phyloP scores from a whole-genome alignment of 2,888 invertebrate genomes.

The Seladonia tumulorum region DNA sequence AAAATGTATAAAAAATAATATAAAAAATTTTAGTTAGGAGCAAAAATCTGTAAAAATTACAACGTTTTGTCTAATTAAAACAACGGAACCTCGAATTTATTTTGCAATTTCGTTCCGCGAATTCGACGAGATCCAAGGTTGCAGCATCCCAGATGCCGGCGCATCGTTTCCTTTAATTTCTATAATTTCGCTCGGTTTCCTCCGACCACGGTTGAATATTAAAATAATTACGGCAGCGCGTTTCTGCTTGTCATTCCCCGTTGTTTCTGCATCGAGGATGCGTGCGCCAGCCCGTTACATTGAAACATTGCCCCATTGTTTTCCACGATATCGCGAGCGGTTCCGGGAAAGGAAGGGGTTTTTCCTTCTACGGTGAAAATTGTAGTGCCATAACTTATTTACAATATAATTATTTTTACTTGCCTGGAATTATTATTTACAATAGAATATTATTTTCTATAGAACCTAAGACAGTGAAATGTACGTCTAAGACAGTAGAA shows the following conservation, averaged over 20 bases:
- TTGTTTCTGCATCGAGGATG: conserved; percentile 10
- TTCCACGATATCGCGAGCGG: neutral
- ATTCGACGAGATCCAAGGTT: neutral
- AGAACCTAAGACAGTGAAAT: too few relatives aligned
- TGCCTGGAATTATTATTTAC: too few relatives aligned
- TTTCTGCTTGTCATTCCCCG: conserved; percentile 13
- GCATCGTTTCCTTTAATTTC: neutral
- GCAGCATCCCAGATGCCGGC: neutral
- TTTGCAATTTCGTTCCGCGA: neutral
- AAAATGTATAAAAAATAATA: too few relatives aligned
- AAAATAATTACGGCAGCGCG: conserved; percentile 33
- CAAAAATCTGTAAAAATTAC: too few relatives aligned
- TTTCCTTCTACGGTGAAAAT: conserved; percentile 4
- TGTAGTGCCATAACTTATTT: neutral
- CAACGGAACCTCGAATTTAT: neutral
- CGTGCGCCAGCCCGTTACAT: neutral
- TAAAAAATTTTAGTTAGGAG: too few relatives aligned
- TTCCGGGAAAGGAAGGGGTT: neutral
- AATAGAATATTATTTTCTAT: too few relatives aligned
- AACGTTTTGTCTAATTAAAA: neutral
- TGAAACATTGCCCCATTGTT: conserved; percentile 21
- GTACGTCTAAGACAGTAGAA: too few relatives aligned
- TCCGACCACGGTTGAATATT: conserved; percentile 3
- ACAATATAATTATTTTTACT: too few relatives aligned
- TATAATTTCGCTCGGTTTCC: conserved; percentile 18